A percentile compares a stretch with the other conserved stretches of the same genome.
Conservation (phyloP, 2,888 invertebrate species). For the Chrysotoxum bicinctum region DNA sequence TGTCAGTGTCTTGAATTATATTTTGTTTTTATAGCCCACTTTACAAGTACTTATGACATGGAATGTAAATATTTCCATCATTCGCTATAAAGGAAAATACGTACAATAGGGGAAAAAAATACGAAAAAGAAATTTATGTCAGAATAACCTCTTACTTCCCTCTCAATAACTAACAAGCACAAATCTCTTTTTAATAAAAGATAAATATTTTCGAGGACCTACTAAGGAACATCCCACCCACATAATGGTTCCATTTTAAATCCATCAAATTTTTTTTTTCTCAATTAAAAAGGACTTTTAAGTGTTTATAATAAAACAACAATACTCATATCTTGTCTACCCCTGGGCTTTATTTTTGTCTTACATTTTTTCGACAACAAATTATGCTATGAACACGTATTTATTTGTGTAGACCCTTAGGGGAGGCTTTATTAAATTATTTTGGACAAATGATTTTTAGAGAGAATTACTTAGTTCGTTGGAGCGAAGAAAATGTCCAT, state of each 20-base stretch:
- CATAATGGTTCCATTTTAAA: not conserved
- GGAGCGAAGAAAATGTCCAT: conserved; percentile 16
- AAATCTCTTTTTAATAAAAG: not conserved
- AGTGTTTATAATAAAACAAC: not conserved
- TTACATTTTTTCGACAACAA: not conserved
- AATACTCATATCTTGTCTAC: not conserved
- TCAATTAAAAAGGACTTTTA: not conserved
- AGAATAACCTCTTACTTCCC: not conserved
- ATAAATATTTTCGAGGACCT: not conserved
- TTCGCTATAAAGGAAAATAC: too few relatives aligned
- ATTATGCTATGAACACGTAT: not conserved
- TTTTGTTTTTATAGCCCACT: too few relatives aligned
- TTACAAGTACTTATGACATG: too few relatives aligned
- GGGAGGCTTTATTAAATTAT: conserved; percentile 25
- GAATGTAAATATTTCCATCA: too few relatives aligned
- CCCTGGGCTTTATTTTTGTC: not conserved
- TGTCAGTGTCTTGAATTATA: too few relatives aligned
- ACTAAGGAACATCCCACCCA: not conserved
- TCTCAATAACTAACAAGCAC: not conserved
- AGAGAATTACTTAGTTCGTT: conserved; percentile 10
- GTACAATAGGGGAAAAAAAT: too few relatives aligned
- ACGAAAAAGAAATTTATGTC: not conserved
- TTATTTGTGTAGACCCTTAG: not conserved
- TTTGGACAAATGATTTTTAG: not conserved
- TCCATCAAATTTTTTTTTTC: not conserved